A percentile compares a stretch with the other conserved stretches of the same genome.
phyloP scores from a whole-genome alignment of 2,797 vertebrate species.

The Oryzias sinensis region DNA sequence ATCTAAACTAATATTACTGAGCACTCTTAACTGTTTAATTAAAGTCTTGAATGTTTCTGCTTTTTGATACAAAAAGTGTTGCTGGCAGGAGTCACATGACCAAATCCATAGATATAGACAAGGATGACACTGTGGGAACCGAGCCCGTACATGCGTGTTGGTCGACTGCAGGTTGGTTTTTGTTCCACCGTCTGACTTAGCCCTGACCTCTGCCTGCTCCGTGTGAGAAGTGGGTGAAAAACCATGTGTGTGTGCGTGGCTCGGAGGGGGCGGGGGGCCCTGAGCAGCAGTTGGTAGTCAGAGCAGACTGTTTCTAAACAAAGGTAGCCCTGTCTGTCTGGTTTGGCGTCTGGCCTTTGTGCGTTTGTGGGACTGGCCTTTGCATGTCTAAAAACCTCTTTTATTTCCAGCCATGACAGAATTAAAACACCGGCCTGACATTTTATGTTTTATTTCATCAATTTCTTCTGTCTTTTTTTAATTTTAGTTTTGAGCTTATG shows the following conservation, averaged over 20 bases:
- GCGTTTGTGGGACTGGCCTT: conserved; percentile 32
- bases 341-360: conserved; percentile 21
- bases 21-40: no score
- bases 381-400: conserved; percentile 28
- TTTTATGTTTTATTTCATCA: not conserved
- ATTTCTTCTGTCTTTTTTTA: not conserved
- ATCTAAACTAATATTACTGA: no score
- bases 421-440: not conserved
- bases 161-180: conserved; percentile 20
- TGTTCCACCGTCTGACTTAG: conserved; percentile 52
- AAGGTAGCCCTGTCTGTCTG: conserved; percentile 57
- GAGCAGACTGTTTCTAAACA: conserved; percentile 63
- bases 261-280: conserved; percentile 10
- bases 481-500: not conserved
- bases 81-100: not conserved
- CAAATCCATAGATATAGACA: not conserved
- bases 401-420: not conserved
- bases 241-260: conserved; percentile 16
- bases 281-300: conserved; percentile 3
- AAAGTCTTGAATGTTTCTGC: no score
- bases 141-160: not conserved
- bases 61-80: not conserved
- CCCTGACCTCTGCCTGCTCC: conserved; percentile 60
- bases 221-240: conserved; percentile 50
- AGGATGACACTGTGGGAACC: not conserved